These are phyloP conservation scores for Takifugu bimaculatus DNA, from an alignment of 2,113 vertebrate species.

Conservation along the genomic window DNA sequence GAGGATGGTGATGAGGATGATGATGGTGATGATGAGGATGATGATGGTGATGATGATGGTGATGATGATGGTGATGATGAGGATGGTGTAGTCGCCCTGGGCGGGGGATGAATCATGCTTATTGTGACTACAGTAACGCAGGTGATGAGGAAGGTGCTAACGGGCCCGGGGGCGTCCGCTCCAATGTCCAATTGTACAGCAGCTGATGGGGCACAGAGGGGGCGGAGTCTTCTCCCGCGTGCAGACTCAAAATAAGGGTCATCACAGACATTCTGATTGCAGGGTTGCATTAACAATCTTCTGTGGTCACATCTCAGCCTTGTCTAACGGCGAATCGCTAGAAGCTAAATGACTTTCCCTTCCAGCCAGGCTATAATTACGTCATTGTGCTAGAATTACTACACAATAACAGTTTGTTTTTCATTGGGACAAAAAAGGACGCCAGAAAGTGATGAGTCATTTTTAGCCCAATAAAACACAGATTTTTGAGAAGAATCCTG, in stretches of 20 bases:
- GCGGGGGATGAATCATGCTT: constrained; percentile 16
- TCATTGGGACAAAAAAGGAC: too few species aligned
- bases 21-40: too few species aligned
- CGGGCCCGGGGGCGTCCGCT: constrained; percentile 34
- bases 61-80: neutral
- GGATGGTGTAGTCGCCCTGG: constrained; percentile 15
- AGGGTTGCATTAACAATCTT: constrained; percentile 2
- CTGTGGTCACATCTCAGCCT: neutral
- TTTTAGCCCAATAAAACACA: too few species aligned
- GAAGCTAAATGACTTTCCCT: constrained; percentile 11
- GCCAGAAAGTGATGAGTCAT: too few species aligned
- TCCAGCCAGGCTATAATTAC: constrained; percentile 6
- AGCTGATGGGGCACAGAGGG: constrained; percentile 23
- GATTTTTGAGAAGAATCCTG: too few species aligned
- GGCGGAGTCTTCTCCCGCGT: constrained; percentile 30
- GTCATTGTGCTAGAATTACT: neutral
- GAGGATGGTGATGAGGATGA: too few species aligned
- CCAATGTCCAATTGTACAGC: constrained; percentile 44
- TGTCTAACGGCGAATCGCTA: constrained; percentile 14
- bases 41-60: too few species aligned
- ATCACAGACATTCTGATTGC: constrained; percentile 5
- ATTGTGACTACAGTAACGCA: constrained; percentile 54
- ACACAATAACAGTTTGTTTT: neutral
- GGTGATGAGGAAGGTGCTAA: constrained; percentile 50
- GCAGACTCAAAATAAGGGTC: constrained; percentile 20